phyloP scores from a whole-genome alignment of 2,888 invertebrate species.

The Heterodera filipjevi region DNA sequence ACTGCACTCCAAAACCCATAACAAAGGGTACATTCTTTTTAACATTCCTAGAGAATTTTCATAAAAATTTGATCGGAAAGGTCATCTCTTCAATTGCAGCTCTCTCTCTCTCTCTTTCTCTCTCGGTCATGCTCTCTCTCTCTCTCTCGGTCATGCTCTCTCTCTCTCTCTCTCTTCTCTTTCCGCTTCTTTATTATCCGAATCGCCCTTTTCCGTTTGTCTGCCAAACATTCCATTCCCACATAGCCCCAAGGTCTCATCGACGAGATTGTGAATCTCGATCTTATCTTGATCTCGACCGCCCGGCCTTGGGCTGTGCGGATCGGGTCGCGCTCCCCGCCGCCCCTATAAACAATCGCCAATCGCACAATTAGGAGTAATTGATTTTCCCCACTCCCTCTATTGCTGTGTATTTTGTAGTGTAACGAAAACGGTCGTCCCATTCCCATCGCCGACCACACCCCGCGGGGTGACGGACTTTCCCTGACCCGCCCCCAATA shows the following conservation, averaged over 20 bases:
- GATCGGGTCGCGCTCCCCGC: not conserved
- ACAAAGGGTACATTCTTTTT: too few species aligned
- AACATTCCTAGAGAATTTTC: too few species aligned
- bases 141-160: too few species aligned
- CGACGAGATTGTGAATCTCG: not conserved
- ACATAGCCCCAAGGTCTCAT: not conserved
- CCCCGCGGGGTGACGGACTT: not conserved
- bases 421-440: not conserved
- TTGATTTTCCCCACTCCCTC: not conserved
- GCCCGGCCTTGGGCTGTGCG: not conserved
- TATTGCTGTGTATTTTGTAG: not conserved
- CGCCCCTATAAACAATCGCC: constrained; percentile 4
- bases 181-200: not conserved
- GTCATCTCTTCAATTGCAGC: too few species aligned
- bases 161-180: too few species aligned
- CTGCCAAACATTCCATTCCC: not conserved
- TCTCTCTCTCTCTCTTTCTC: too few species aligned
- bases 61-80: too few species aligned
- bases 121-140: too few species aligned
- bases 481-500: not conserved
- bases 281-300: constrained; percentile 7
- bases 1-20: too few species aligned
- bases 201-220: not conserved
- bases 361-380: not conserved
- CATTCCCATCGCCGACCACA: not conserved